Percentiles rank a stretch among this genome's conserved stretches.
Conservation (phyloP, 1,140 invertebrate genomes). For the Neodiprion virginianus region DNA sequence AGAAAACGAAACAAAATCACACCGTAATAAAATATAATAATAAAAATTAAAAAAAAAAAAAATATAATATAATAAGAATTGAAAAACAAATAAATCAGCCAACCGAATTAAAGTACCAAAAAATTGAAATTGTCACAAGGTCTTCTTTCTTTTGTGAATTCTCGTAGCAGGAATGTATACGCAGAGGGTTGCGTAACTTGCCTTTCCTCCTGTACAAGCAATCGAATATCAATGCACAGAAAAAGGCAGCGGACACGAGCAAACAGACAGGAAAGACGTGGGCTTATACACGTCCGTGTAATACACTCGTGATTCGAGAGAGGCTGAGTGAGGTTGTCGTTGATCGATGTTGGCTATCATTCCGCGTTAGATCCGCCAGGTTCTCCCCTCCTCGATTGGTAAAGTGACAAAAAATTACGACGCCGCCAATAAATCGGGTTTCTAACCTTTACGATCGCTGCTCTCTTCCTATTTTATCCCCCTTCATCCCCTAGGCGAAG, state of each 20-base stretch:
- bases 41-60: too few species aligned
- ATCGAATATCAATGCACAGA: too few species aligned
- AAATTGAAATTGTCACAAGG: too few species aligned
- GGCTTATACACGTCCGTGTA: neutral
- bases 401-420: neutral
- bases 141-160: too few species aligned
- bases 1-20: too few species aligned
- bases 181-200: too few species aligned
- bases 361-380: neutral
- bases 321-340: neutral
- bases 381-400: neutral
- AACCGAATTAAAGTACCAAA: too few species aligned
- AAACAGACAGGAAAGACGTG: neutral
- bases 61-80: too few species aligned
- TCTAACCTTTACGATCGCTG: neutral
- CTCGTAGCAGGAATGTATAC: too few species aligned
- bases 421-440: neutral
- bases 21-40: too few species aligned
- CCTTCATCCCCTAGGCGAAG: neutral
- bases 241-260: neutral
- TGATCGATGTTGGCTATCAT: neutral
- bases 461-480: neutral
- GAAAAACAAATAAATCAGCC: too few species aligned
- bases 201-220: too few species aligned
- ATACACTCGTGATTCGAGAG: neutral